phyloP scores from a whole-genome alignment of 2,797 vertebrate species.

The Lutjanus campechanus region DNA sequence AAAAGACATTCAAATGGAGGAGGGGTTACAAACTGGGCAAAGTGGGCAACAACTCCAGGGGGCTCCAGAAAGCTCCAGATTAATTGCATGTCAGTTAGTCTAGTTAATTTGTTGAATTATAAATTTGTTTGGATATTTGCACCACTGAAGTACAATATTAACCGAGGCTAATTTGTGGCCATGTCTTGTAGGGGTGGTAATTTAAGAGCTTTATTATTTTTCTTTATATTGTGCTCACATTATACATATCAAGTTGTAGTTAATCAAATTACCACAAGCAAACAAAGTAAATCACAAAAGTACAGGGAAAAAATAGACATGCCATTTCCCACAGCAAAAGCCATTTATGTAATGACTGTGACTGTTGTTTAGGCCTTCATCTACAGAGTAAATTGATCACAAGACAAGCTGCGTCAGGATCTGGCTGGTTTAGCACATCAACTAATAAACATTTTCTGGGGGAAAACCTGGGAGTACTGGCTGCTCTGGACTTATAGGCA shows the following conservation, averaged over 20 bases:
- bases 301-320: not conserved
- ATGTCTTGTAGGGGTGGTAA: not conserved
- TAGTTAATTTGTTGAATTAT: not conserved
- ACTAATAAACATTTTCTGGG: not conserved
- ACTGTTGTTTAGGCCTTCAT: not conserved
- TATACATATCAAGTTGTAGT: not conserved
- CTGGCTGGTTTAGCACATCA: not conserved
- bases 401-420: not conserved
- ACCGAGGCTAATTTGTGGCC: not conserved
- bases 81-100: not conserved
- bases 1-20: not conserved
- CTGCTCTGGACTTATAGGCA: not conserved
- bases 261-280: not conserved
- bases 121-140: not conserved
- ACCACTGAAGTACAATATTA: not conserved
- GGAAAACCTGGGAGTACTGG: not conserved
- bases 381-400: not conserved
- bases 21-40: not conserved
- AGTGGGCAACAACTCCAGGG: not conserved
- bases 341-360: not conserved
- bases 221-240: not conserved
- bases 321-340: not conserved
- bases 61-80: not conserved
- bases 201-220: not conserved
- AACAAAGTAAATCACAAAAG: not conserved